A percentile compares a stretch with the other conserved stretches of the same genome.
Conservation (phyloP, 64 coral and sea anemone species). For the Actinia tenebrosa region DNA sequence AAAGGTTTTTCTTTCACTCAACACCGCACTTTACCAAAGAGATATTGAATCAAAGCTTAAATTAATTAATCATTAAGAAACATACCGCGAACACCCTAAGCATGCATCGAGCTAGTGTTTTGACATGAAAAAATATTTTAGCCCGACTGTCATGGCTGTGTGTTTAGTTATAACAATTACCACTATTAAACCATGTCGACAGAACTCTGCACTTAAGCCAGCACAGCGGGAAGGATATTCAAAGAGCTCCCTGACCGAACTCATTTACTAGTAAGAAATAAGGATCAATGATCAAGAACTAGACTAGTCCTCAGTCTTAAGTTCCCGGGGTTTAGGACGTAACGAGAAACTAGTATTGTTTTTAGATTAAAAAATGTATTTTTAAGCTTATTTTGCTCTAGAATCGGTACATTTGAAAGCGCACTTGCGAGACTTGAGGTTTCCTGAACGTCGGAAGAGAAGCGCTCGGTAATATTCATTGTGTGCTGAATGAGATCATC, state of each 20-base stretch:
- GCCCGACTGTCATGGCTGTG: neutral
- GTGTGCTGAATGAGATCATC: neutral
- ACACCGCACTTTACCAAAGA: no score
- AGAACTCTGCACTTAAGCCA: neutral
- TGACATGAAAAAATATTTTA: neutral
- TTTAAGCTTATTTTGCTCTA: neutral
- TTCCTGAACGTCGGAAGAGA: slow-evolving; percentile 8
- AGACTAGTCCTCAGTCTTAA: neutral
- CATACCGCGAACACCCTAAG: no score
- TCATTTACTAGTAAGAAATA: neutral
- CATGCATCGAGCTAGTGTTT: neutral
- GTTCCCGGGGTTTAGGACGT: neutral
- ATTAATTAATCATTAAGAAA: no score
- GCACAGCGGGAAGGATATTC: neutral
- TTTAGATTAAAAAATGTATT: neutral
- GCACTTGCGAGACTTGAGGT: neutral
- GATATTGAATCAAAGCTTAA: no score
- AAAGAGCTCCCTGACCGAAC: neutral
- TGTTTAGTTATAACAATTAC: neutral
- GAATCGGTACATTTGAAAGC: neutral
- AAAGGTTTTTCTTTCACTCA: no score
- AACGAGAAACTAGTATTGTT: neutral
- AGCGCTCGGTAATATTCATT: neutral
- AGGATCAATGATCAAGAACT: no score
- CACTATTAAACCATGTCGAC: neutral